A percentile compares a stretch with the other conserved stretches of the same genome.
These are phyloP conservation scores for Abramis brama DNA, from an alignment of 2,113 vertebrate genomes.

Conservation along the genomic window DNA sequence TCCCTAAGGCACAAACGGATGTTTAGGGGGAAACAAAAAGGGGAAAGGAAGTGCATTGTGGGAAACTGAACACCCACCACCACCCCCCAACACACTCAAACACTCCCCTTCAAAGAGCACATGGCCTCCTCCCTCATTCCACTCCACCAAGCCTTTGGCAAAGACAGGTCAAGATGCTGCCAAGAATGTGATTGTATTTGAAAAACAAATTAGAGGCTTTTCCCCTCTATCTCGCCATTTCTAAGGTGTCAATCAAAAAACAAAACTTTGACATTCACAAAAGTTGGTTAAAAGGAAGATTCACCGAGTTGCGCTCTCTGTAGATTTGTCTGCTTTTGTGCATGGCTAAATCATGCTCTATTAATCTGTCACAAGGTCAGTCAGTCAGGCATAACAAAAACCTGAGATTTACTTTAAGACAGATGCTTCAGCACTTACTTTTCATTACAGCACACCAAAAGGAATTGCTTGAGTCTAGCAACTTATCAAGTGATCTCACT, in stretches of 20 bases:
- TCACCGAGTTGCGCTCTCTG: not conserved
- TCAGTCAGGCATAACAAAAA: conserved; percentile 20
- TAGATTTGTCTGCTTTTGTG: not conserved
- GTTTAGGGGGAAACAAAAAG: conserved; percentile 29
- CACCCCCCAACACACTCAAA: conserved; percentile 40
- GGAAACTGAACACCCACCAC: not conserved
- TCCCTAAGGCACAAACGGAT: conserved; percentile 16
- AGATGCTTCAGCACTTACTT: conserved; percentile 10
- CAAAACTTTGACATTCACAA: conserved; percentile 2
- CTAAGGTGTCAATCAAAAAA: conserved; percentile 36
- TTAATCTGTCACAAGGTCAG: conserved; percentile 34
- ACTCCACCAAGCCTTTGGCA: conserved; percentile 67
- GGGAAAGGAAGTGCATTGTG: conserved; percentile 8
- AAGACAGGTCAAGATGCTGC: conserved; percentile 62
- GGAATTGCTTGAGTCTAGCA: conserved; percentile 11
- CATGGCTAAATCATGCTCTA: conserved; percentile 4
- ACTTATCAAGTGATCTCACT: not conserved
- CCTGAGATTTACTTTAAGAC: conserved; percentile 9
- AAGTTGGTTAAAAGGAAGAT: conserved; percentile 29
- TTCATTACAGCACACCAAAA: conserved; percentile 33
- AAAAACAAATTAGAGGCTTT: conserved; percentile 70
- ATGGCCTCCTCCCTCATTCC: conserved; percentile 61
- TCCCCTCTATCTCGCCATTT: conserved; percentile 45
- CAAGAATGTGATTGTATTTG: conserved; percentile 72
- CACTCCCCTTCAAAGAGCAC: conserved; percentile 25